These are phyloP conservation scores for Onychorhynchus coronatus DNA, from an alignment of 2,113 vertebrate genomes.

Conservation along the genomic window DNA sequence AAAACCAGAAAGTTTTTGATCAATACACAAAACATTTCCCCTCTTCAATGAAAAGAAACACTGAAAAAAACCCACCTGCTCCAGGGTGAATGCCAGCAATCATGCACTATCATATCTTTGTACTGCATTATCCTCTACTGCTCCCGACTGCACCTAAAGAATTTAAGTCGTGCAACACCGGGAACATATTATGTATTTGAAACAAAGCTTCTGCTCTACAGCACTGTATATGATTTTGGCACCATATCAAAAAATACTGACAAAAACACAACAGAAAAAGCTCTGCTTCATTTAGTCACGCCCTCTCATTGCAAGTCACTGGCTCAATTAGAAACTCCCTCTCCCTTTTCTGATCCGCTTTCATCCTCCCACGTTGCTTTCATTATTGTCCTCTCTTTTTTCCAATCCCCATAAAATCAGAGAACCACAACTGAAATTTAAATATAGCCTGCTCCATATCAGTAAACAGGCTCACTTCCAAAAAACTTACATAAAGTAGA, in stretches of 20 bases:
- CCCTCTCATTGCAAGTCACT: conserved; percentile 57
- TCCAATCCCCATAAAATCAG: conserved; percentile 23
- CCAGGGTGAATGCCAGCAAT: conserved; percentile 48
- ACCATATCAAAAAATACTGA: conserved; percentile 32
- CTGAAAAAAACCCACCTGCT: conserved; percentile 48
- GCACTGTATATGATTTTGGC: conserved; percentile 18
- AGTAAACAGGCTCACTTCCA: background rate
- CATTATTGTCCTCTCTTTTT: conserved; percentile 13
- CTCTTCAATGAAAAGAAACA: background rate
- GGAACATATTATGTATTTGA: background rate
- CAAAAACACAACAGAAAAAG: conserved; percentile 39
- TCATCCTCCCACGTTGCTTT: conserved; percentile 56
- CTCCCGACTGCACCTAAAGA: background rate
- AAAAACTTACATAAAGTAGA: background rate
- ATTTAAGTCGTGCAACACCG: background rate
- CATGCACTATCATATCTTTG: conserved; percentile 27
- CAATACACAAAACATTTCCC: background rate
- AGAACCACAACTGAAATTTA: background rate
- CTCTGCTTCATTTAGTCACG: conserved; percentile 34
- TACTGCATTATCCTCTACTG: conserved; percentile 37
- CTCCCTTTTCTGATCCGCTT: conserved; percentile 40
- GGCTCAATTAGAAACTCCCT: conserved; percentile 56
- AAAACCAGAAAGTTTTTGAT: background rate
- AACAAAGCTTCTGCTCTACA: conserved; percentile 14
- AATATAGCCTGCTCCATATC: background rate